phyloP scores from a whole-genome alignment of 2,888 invertebrate genomes.

The Pharmacophagus antenor region DNA sequence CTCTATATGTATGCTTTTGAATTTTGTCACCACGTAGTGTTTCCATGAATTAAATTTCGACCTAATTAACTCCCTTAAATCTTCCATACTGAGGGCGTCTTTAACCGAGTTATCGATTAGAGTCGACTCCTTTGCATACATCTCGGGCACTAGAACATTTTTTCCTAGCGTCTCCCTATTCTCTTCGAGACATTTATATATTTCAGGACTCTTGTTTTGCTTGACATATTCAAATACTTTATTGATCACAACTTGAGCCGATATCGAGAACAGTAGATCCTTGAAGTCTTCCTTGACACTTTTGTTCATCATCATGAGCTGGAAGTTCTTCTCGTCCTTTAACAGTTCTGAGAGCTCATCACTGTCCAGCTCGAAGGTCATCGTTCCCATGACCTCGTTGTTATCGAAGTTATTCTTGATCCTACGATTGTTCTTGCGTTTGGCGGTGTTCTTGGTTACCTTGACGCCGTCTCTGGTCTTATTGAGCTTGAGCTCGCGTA shows the following conservation, averaged over 20 bases:
- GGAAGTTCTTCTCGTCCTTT: conserved; percentile 61
- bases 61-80: conserved; percentile 56
- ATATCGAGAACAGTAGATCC: conserved; percentile 62
- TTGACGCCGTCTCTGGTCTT: conserved; percentile 66
- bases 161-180: conserved; percentile 53
- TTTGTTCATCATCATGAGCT: conserved; percentile 55
- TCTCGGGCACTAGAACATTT: conserved; percentile 54
- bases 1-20: conserved; percentile 61
- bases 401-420: conserved; percentile 55
- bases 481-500: conserved; percentile 66
- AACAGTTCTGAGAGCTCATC: conserved; percentile 59
- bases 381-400: conserved; percentile 51
- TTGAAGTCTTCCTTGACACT: conserved; percentile 61
- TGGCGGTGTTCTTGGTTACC: conserved; percentile 71
- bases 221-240: conserved; percentile 69
- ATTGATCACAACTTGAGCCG: conserved; percentile 67
- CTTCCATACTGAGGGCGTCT: conserved; percentile 64
- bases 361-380: conserved; percentile 64
- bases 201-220: conserved; percentile 57
- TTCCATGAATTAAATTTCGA: conserved; percentile 65
- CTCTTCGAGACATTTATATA: conserved; percentile 59
- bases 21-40: conserved; percentile 57
- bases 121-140: conserved; percentile 58
- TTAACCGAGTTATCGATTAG: conserved; percentile 67
- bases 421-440: conserved; percentile 64